phyloP scores from a whole-genome alignment of 2,113 vertebrate genomes.

The Macrotis lagotis region DNA sequence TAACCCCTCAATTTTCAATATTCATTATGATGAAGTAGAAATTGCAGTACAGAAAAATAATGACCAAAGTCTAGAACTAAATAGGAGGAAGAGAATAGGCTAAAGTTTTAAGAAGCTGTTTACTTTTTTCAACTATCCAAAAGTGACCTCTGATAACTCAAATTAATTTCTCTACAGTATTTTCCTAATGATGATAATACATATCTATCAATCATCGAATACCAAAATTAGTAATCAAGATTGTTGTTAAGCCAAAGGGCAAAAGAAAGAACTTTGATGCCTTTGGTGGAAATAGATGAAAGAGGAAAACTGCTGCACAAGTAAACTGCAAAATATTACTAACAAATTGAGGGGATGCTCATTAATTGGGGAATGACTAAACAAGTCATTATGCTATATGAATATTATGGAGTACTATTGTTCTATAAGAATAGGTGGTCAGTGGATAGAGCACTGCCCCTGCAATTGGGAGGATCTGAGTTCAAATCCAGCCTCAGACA shows the following conservation, averaged over 20 bases:
- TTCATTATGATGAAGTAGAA: not conserved
- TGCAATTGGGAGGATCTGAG: no score
- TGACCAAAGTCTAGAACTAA: not conserved
- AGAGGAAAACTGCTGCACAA: not conserved
- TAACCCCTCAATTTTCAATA: not conserved
- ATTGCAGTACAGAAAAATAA: not conserved
- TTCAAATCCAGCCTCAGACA: no score
- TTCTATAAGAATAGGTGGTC: no score
- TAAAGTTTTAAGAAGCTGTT: not conserved
- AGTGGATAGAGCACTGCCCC: no score
- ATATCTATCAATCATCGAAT: not conserved
- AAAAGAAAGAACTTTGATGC: not conserved
- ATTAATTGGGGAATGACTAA: no score
- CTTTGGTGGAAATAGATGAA: not conserved
- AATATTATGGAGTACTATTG: no score
- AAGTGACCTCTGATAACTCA: not conserved
- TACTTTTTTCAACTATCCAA: not conserved
- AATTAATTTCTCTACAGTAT: not conserved
- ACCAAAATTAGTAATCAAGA: not conserved
- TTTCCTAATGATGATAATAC: not conserved
- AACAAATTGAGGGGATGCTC: no score
- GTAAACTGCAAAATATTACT: not conserved
- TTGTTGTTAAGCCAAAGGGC: not conserved
- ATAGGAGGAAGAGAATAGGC: not conserved
- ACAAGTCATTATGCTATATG: no score